Base-by-base conservation (phyloP, 2,888 invertebrate genomes). In the Callyntrura guangdongensis region DNA sequence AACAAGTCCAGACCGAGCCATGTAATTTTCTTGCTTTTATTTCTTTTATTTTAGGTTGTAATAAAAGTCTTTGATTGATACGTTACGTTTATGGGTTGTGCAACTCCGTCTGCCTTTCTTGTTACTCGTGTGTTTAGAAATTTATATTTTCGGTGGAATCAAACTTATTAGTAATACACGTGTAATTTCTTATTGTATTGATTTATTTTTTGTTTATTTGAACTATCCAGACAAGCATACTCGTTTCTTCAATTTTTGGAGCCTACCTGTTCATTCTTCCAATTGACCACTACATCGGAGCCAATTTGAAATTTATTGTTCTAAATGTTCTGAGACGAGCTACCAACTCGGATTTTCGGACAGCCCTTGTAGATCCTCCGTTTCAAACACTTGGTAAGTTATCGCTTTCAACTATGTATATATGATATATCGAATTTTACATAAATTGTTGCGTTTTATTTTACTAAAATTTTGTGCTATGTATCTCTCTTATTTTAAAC, bases 291-390 rank as follows among this genome's bases (percentile, higher is more conserved):
- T 97, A 96, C 94, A 92, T 96, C 91, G 96, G 96, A 27, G 96
- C 96, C 47, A 96, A 96, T 95, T 95, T 97, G 93, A 96, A 96
- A 93, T 97, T 96, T 94, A 96, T 97, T 53, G 93, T 97, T 0
- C 95, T 97, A 22, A 97, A 97, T 94, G 95, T 96, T 0, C 94
- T 97, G n/a, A 95, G 97, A 92, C 96, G 97, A 92, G 96, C 96
- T 0, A 96, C 96, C 0, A 96, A 96, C 11, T 94, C 95, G 0
- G 95, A 95, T n/a, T 97, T 97, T 93, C 95, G 96, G 77, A 94
- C 95, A 20, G 97, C 96, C 25, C 95, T 96, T 25, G 94, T 97
- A 77, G 95, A 96, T 92, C 96, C 96, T 22, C 97, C 97, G 0
- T 96, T 95, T 94, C 96, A 96, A 94, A 77, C 86, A n/a, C 72